These are phyloP conservation scores for Dysdera silvatica DNA, from an alignment of 1,140 invertebrate genomes.

Conservation along the genomic window DNA sequence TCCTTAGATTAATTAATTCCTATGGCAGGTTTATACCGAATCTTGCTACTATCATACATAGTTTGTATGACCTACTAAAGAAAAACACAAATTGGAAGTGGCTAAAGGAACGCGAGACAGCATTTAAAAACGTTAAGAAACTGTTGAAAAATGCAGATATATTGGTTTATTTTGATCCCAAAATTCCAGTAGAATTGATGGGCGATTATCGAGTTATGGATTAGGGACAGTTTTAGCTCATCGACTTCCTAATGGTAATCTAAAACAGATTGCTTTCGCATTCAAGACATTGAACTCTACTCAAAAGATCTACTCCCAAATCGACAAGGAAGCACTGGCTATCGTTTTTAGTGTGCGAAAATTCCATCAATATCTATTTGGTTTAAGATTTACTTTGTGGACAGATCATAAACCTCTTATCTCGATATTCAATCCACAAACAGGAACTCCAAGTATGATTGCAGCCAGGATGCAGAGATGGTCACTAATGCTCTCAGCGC, in stretches of 20 bases:
- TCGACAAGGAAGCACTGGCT: constrained; percentile 50
- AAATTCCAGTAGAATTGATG: constrained; percentile 47
- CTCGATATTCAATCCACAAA: constrained; percentile 42
- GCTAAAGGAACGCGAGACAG: constrained; percentile 29
- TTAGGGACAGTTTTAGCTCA: constrained; percentile 47
- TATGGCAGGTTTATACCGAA: too few species aligned
- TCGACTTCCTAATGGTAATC: constrained; percentile 38
- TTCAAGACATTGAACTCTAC: constrained; percentile 44
- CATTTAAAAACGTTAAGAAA: constrained; percentile 35
- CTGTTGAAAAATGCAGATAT: constrained; percentile 8
- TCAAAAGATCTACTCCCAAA: constrained; percentile 47
- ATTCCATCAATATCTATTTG: constrained; percentile 49
- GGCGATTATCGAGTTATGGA: constrained; percentile 42
- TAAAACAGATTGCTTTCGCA: constrained; percentile 46
- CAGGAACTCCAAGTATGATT: constrained; percentile 36
- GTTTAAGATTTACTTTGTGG: constrained; percentile 44
- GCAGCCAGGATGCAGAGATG: constrained; percentile 40
- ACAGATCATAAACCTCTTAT: constrained; percentile 49
- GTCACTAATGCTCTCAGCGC: constrained; percentile 37
- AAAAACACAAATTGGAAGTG: constrained; percentile 33
- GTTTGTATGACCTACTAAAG: constrained; percentile 34
- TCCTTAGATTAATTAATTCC: constrained; percentile 9
- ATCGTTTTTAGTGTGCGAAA: constrained; percentile 49
- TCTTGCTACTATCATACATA: constrained; percentile 26
- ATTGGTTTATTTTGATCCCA: constrained; percentile 42